Evolutionary conservation across 1,140 invertebrate species (phyloP), one percentile per base, ranked within the genome.

Genomic region (Drosophila yakuba): DNA sequence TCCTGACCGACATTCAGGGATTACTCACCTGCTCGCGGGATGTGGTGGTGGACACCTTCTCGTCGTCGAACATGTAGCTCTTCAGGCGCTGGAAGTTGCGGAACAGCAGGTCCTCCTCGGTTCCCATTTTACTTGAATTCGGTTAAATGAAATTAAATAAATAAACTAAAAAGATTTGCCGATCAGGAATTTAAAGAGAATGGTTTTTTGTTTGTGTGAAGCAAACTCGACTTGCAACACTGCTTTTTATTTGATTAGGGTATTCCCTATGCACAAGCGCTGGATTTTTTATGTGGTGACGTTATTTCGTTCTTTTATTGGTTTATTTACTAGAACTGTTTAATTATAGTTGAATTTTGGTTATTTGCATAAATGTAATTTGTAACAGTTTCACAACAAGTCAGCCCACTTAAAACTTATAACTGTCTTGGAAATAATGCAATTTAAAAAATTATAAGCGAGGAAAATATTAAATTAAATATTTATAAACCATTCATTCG

Each of bases 1-100:
- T 11, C 8, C 28, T 51, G n/a, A 14, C 11, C 28, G 36, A 12
- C 28, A 10, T 10, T 20, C n/a, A 7, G 45, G 45, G 50, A 68
- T 89, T 76, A 74, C 74, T 83, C 93, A 95, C 94, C 93, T 95
- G 94, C 72, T 95, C 94, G 63, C 92, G 90, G 39, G 94, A 94
- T 23, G 94, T 94, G 61, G 92, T 92, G 8, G 94, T 94, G 35
- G 91, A 77, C 39, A 93, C 68, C 43, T 92, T 91, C 73, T 94
- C 94, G 72, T 93, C 91, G 58, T 94, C 80, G 59, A 93, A 94
- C 59, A 82, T 91, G 20, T 51, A 67, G 36, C 45, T 59, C 51
- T 89, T 91, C 0, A 92, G 56, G 25, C 61, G 51, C 17, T 59
- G 47, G 54, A 89, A 92, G 50, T 91, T 78, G 17, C 92, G 91